Evolutionary conservation across 1,140 invertebrate genomes (phyloP).

Genomic region (Drosophila repleta): DNA sequence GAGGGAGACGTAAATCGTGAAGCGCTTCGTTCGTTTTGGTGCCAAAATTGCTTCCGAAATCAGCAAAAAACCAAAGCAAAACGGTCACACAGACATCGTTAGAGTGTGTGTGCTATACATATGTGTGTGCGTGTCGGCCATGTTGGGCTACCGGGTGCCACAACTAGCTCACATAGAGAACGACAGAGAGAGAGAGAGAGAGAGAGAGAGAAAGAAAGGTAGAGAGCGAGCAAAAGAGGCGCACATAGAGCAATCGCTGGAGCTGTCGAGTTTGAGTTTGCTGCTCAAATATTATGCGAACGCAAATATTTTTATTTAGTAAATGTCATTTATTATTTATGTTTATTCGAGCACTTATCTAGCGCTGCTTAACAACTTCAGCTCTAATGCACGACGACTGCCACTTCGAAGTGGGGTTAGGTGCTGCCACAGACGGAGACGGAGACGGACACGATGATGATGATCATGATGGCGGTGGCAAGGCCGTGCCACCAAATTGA

Average conservation of each 20-base stretch:
- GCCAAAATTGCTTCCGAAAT: conserved; percentile 81
- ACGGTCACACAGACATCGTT: conserved; percentile 34
- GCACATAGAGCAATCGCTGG: conserved; percentile 70
- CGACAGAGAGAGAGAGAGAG: conserved; percentile 18
- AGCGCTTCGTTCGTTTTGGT: conserved; percentile 72
- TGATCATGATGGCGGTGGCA: conserved; percentile 5
- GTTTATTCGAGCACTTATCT: conserved; percentile 84
- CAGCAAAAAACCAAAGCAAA: conserved; percentile 63
- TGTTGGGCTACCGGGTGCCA: conserved; percentile 57
- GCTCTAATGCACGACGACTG: conserved; percentile 71
- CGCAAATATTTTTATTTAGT: conserved; percentile 84
- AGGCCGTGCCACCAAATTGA: conserved; percentile 67
- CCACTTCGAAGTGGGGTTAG: conserved; percentile 20
- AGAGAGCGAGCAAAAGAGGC: conserved; percentile 57
- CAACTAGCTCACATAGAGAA: conserved; percentile 53
- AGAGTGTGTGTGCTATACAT: conserved; percentile 35
- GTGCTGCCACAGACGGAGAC: neutral
- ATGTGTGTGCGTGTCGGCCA: conserved; percentile 57
- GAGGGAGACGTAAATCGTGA: conserved; percentile 28
- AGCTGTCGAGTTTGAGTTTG: conserved; percentile 83
- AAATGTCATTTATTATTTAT: conserved; percentile 84
- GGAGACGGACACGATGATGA: neutral
- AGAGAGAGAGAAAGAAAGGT: conserved; percentile 14
- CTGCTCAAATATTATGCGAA: conserved; percentile 84
- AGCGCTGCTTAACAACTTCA: conserved; percentile 83